These are phyloP conservation scores for Menura novaehollandiae DNA, from an alignment of 2,113 vertebrate species.

Conservation along the genomic window DNA sequence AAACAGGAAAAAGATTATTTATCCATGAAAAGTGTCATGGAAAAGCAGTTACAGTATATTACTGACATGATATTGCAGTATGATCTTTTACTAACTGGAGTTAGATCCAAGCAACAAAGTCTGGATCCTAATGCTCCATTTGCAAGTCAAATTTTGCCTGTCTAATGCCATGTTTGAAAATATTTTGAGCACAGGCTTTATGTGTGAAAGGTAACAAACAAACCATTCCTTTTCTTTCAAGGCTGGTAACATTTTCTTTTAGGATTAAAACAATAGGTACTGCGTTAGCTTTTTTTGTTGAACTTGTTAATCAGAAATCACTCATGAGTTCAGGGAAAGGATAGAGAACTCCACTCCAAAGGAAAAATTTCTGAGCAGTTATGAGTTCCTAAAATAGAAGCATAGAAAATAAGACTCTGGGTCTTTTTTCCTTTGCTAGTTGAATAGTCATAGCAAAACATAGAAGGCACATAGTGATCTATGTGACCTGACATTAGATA, in stretches of 20 bases:
- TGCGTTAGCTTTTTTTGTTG: neutral
- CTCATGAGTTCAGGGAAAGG: neutral
- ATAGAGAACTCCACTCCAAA: neutral
- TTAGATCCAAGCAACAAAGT: neutral
- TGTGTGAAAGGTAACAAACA: neutral
- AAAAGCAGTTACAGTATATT: neutral
- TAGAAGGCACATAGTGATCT: neutral
- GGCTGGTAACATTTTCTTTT: neutral
- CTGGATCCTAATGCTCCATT: neutral
- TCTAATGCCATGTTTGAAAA: neutral
- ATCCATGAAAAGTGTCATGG: neutral
- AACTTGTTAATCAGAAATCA: neutral
- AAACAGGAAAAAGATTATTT: neutral
- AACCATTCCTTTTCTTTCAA: neutral
- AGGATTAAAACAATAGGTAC: neutral
- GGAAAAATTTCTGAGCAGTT: neutral
- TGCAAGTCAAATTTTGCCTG: neutral
- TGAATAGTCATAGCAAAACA: neutral
- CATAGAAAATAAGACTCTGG: neutral
- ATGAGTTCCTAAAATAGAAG: neutral
- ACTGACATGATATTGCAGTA: neutral
- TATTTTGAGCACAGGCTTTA: neutral
- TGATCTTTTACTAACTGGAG: neutral
- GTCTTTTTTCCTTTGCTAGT: neutral
- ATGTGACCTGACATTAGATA: neutral